A percentile compares a stretch with the other conserved stretches of the same genome.
Evolutionary conservation across 2,797 vertebrate genomes (phyloP).

Genomic region (Sebastes goodei): DNA sequence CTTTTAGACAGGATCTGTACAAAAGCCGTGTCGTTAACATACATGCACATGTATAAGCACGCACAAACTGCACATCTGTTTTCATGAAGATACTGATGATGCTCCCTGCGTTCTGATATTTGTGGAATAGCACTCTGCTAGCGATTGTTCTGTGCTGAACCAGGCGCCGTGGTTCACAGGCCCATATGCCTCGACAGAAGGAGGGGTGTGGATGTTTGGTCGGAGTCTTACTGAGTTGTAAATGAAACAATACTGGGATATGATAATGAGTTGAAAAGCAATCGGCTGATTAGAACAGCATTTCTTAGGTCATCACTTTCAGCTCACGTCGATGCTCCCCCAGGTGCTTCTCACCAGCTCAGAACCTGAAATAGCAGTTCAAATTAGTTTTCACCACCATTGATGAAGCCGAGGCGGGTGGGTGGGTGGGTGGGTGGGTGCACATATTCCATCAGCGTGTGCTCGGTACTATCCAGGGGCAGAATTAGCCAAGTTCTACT

Average conservation of each 20-base stretch:
- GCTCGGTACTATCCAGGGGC: neutral
- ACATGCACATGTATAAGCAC: conserved; percentile 18
- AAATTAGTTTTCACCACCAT: conserved; percentile 19
- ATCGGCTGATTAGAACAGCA: conserved; percentile 65
- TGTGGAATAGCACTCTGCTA: conserved; percentile 14
- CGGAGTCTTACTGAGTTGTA: conserved; percentile 77
- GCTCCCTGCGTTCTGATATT: conserved; percentile 19
- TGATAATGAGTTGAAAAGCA: conserved; percentile 73
- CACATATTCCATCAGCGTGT: neutral
- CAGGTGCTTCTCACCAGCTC: conserved; percentile 38
- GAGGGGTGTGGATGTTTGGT: conserved; percentile 55
- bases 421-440: conserved; percentile 9
- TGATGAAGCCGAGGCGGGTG: conserved; percentile 5
- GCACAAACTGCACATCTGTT: conserved; percentile 22
- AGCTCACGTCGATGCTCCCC: neutral
- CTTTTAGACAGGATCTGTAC: conserved; percentile 16
- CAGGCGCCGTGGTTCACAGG: conserved; percentile 49
- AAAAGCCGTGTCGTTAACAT: conserved; percentile 43
- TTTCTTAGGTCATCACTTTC: conserved; percentile 68
- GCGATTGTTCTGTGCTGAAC: conserved; percentile 33
- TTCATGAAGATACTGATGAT: conserved; percentile 13
- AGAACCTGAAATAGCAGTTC: conserved; percentile 39
- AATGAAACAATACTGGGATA: conserved; percentile 76
- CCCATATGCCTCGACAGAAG: conserved; percentile 75
- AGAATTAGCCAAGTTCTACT: neutral